Base-by-base conservation (phyloP, 2,113 vertebrate species). In the Pseudorasbora parva region DNA sequence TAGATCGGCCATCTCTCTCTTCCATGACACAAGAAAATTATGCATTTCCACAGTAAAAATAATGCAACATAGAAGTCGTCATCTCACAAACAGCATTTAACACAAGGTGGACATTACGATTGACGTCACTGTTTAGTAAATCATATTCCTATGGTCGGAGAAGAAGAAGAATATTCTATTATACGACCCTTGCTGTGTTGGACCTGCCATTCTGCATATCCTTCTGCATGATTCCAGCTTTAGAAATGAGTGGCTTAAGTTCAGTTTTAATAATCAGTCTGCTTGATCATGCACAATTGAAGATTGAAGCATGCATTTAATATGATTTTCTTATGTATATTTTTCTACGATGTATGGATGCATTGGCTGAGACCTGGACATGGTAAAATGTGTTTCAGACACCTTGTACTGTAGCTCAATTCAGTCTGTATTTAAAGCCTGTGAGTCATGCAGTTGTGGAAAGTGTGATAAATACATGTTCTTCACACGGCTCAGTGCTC, bases 401-500 rank as follows among this genome's bases (percentile, higher is more conserved):
- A 79, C 57, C 7, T 51, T 74, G 72, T 27, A 74, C 59, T 79
- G 60, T 30, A 64, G 78, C 43, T 66, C 43, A 66, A 27, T 82
- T 43, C 54, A 19, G 15, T 79, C 41, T 82, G 66, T 81, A 69
- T 81, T 79, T 49, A 72, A 72, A 81, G 78, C 78, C 33, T 47
- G 59, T 81, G 77, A 87, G 78, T 76, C 71, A 84, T 37, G n/a
- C 66, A 69, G 60, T 74, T 62, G 69, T 83, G 78, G 49, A 76
- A 47, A 25, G 41, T 23, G 82, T 45, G 49, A 75, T 83, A 33
- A 83, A 83, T 76, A 78, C 30, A 69, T 71, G 75, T 30, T 79
- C 17, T 54, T 72, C 33, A 30, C 51, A 79, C 56, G 3, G 62
- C 45, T 84, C 51, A 4, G 21, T 25, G 25, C 41, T 25, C 64